Evolutionary conservation across 2,797 vertebrate genomes (phyloP).

Genomic region (Peromyscus attwateri): DNA sequence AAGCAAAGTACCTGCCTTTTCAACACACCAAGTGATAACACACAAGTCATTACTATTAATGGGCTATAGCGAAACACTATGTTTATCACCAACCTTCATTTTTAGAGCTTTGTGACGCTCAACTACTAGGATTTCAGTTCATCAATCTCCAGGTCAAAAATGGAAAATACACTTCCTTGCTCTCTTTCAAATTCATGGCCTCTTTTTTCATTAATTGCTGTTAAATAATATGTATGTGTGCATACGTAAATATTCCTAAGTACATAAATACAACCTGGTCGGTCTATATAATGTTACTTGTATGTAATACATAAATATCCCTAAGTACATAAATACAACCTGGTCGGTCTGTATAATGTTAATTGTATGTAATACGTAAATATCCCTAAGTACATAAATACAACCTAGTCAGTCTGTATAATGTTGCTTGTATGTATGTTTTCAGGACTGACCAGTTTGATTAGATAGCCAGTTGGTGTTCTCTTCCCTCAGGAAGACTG

Average conservation of each 20-base stretch:
- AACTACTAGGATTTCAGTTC: constrained; percentile 29
- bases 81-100: not conserved
- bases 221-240: not conserved
- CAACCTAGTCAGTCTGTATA: too few relatives aligned
- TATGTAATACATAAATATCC: too few relatives aligned
- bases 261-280: too few relatives aligned
- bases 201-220: not conserved
- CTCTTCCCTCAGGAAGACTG: not conserved
- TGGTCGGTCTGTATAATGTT: too few relatives aligned
- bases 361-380: not conserved
- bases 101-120: constrained; percentile 20
- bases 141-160: constrained; percentile 27
- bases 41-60: not conserved
- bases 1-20: not conserved
- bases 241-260: not conserved
- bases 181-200: not conserved
- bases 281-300: not conserved
- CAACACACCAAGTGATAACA: not conserved
- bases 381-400: too few relatives aligned
- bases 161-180: not conserved
- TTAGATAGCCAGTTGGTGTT: not conserved
- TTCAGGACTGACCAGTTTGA: not conserved
- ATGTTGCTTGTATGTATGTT: not conserved
- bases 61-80: not conserved
- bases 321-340: too few relatives aligned